Percentiles rank a stretch among this genome's conserved stretches.
These are phyloP conservation scores for Boloria selene DNA, from an alignment of 2,888 invertebrate species.

Conservation along the genomic window DNA sequence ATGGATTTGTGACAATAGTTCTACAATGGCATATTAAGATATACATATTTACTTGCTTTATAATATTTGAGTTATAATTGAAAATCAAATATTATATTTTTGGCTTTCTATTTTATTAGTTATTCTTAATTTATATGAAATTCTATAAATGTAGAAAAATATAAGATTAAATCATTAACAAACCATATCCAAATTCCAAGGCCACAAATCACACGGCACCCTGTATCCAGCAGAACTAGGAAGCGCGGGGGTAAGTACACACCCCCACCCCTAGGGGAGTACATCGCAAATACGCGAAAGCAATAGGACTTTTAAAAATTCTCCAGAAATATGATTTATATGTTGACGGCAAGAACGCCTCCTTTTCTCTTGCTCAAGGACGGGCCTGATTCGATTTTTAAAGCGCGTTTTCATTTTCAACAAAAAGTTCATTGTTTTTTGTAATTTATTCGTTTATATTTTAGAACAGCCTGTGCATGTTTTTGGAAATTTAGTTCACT, in stretches of 20 bases:
- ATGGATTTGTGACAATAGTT: too few relatives aligned
- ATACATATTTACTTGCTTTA: too few relatives aligned
- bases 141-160: background rate
- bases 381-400: slow-evolving; percentile 82
- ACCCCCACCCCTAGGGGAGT: slow-evolving; percentile 69
- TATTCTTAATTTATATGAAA: too few relatives aligned
- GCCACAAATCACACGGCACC: slow-evolving; percentile 50
- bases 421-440: slow-evolving; percentile 47
- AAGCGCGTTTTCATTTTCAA: slow-evolving; percentile 57
- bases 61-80: too few relatives aligned
- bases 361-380: slow-evolving; percentile 73
- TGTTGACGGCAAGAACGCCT: slow-evolving; percentile 78
- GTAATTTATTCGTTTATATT: slow-evolving; percentile 32
- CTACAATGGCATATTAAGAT: too few relatives aligned
- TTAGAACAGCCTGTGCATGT: slow-evolving; percentile 19
- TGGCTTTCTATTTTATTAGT: too few relatives aligned
- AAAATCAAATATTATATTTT: too few relatives aligned
- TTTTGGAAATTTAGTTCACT: background rate
- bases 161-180: slow-evolving; percentile 18
- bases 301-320: slow-evolving; percentile 83
- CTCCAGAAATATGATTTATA: slow-evolving; percentile 83
- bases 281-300: slow-evolving; percentile 83
- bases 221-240: slow-evolving; percentile 75
- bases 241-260: slow-evolving; percentile 82
- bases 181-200: slow-evolving; percentile 35